Evolutionary conservation across 2,797 vertebrate species (phyloP), one percentile per base, ranked within the genome.

Genomic region (Masticophis lateralis): DNA sequence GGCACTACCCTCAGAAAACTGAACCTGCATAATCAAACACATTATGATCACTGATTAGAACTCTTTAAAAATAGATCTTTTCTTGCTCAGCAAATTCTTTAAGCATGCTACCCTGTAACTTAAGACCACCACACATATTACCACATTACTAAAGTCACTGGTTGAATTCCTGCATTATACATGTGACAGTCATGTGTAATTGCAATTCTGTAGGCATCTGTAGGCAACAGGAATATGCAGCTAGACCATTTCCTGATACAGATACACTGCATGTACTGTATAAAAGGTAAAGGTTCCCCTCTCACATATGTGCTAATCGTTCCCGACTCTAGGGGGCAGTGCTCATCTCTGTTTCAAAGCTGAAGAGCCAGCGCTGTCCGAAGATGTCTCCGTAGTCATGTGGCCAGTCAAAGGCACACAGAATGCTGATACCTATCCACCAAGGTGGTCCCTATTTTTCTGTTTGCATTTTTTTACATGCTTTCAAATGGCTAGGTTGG

Each of bases 1-100:
- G 97, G 95, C 91, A 94, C 90, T 92, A 93, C 43, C 92, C 74
- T 91, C 92, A 83, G 94, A 96, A 96, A 95, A 94, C 69, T 87
- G 87, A 96, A 95, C 94, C 95, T 94, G 87, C 90, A 94, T 94
- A 96, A 95, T 66, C 66, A 94, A 96, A 69, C 32, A 37, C 59
- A 94, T 94, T 96, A 93, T 12, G 94, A 94, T 92, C 92, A 95
- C 83, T 56, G 94, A 57, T 95, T 25, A 32, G 5, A 92, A 89
- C 89, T 63, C 28, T 90, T 88, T 63, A 91, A 96, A 96, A 95
- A 95, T 87, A 83, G 55, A 88, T 95, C 28, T 66, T 92, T 83
- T 92, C 95, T 96, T 95, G 95, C 91, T 97, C 94, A 96, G 95
- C 95, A 97, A 88, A 94, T 93, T 90, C 88, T 14, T 60, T 59